phyloP scores from a whole-genome alignment of 2,113 vertebrate species.

The Rallus limicola region DNA sequence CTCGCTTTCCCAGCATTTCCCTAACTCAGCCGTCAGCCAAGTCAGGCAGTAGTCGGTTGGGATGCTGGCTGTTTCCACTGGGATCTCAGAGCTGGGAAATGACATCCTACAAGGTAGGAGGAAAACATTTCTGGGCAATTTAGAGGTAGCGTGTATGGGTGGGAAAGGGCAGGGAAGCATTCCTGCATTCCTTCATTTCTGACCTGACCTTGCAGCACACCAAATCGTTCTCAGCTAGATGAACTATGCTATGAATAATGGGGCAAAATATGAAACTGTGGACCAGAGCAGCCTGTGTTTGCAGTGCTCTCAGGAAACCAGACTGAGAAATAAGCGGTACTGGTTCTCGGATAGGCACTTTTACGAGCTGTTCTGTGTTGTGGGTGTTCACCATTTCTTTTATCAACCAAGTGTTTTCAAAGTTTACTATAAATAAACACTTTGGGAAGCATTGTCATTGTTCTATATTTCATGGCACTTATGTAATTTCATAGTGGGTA shows the following conservation, averaged over 20 bases:
- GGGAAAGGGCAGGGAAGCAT: not conserved
- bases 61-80: not conserved
- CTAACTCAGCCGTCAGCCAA: not conserved
- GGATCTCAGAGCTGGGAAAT: not conserved
- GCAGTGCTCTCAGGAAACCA: not conserved
- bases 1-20: constrained; percentile 7
- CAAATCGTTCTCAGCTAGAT: not conserved
- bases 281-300: not conserved
- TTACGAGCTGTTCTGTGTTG: not conserved
- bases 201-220: not conserved
- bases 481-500: not conserved
- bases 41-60: not conserved
- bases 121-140: not conserved
- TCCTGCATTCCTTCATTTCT: not conserved
- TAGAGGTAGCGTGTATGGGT: not conserved
- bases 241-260: not conserved
- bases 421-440: not conserved
- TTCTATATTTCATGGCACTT: not conserved
- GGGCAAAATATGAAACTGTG: not conserved
- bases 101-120: not conserved
- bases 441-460: not conserved
- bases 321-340: not conserved
- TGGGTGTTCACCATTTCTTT: not conserved
- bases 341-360: not conserved
- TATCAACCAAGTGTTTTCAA: not conserved